A percentile compares a stretch with the other conserved stretches of the same genome.
Conservation (phyloP, 1,140 invertebrate genomes). For the Heterodera schachtii region DNA sequence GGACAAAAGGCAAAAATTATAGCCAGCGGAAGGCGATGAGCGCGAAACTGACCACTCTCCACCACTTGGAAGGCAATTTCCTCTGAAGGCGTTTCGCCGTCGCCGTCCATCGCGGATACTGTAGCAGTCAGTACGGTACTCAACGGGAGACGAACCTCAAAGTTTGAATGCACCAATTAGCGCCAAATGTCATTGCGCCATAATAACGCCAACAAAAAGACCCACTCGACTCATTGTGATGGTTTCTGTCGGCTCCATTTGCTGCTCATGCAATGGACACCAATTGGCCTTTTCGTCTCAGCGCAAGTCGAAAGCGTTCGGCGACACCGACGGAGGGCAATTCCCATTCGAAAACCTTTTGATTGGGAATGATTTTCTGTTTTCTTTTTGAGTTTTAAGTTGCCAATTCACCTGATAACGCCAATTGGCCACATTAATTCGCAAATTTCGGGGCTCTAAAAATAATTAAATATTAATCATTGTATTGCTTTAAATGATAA, state of each 20-base stretch:
- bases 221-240: slow-evolving; percentile 42
- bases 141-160: slow-evolving; percentile 37
- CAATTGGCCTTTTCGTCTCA: slow-evolving; percentile 30
- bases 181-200: neutral
- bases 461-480: slow-evolving; percentile 4
- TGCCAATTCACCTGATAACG: slow-evolving; percentile 35
- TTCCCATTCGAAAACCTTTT: slow-evolving; percentile 53
- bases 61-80: slow-evolving; percentile 18
- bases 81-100: slow-evolving; percentile 51
- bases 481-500: slow-evolving; percentile 15
- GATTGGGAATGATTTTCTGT: neutral
- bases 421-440: slow-evolving; percentile 49
- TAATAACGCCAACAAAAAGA: neutral
- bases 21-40: neutral
- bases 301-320: slow-evolving; percentile 42
- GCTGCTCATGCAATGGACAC: slow-evolving; percentile 33
- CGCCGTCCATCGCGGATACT: slow-evolving; percentile 43
- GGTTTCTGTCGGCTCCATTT: slow-evolving; percentile 52
- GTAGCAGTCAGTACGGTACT: slow-evolving; percentile 39
- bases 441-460: slow-evolving; percentile 50
- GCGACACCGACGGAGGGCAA: slow-evolving; percentile 46
- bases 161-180: neutral
- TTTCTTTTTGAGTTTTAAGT: neutral
- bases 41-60: neutral
- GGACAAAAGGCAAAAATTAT: slow-evolving; percentile 22